A percentile compares a stretch with the other conserved stretches of the same genome.
Evolutionary conservation across 2,113 vertebrate species (phyloP).

Genomic region (Chaetops frenatus): DNA sequence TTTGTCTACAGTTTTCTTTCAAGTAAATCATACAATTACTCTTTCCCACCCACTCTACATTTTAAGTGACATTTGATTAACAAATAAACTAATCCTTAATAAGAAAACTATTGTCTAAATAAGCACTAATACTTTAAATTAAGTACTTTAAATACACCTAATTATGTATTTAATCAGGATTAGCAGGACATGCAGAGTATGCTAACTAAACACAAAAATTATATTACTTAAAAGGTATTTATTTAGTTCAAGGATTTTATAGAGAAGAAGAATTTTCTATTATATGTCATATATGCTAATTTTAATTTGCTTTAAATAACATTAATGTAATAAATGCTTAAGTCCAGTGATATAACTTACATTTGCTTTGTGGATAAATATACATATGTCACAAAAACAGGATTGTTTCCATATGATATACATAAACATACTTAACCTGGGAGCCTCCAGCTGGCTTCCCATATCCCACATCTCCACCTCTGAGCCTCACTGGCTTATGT

Average conservation of each 20-base stretch:
- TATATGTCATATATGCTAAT: not conserved
- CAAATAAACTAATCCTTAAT: constrained; percentile 40
- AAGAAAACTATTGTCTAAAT: constrained; percentile 60
- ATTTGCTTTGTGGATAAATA: not conserved
- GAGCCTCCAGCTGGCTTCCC: not conserved
- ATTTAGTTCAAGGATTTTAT: not conserved
- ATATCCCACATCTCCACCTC: not conserved
- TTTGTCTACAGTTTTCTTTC: constrained; percentile 42
- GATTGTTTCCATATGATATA: not conserved
- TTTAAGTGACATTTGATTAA: constrained; percentile 47
- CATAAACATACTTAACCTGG: not conserved
- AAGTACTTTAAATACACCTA: constrained; percentile 43
- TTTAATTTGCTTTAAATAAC: not conserved
- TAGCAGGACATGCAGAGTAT: constrained; percentile 10
- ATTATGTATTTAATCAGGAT: constrained; percentile 48
- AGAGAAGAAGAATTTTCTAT: not conserved
- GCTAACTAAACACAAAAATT: constrained; percentile 13
- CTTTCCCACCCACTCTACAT: constrained; percentile 22
- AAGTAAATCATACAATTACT: constrained; percentile 38
- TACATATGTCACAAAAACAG: not conserved
- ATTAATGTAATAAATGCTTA: not conserved
- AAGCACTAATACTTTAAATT: constrained; percentile 45
- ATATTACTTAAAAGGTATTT: not conserved
- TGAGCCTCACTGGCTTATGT: not conserved
- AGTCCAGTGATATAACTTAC: not conserved